Conservation (phyloP, 2,113 vertebrate species). For the Bubo blakistoni region DNA sequence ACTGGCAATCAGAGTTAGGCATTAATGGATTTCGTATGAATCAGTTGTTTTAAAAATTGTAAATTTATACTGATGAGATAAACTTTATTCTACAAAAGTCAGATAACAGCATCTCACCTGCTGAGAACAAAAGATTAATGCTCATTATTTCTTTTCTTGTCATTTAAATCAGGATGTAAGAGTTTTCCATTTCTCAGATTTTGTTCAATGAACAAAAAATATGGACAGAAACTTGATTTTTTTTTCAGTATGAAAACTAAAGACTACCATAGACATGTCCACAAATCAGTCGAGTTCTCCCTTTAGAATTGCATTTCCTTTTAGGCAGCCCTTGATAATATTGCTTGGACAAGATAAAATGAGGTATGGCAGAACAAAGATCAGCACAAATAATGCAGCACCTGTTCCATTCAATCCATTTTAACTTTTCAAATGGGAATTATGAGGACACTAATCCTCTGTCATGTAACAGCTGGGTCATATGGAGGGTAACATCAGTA, state of each 20-base stretch:
- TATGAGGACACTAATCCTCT: background rate
- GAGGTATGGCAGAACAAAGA: background rate
- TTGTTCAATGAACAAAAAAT: background rate
- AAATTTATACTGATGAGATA: slow-evolving; percentile 13
- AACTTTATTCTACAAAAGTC: background rate
- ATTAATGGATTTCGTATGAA: background rate
- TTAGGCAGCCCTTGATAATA: background rate
- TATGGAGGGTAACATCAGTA: background rate
- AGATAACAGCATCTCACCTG: background rate
- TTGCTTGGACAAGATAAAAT: background rate
- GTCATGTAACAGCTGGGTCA: background rate
- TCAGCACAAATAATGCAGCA: background rate
- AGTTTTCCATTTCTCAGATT: background rate
- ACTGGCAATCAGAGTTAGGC: background rate
- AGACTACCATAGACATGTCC: background rate
- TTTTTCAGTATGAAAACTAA: background rate
- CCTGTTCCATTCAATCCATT: background rate
- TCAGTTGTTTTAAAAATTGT: background rate
- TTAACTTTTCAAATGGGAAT: background rate
- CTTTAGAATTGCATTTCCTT: background rate
- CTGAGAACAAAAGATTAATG: background rate
- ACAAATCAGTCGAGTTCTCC: background rate
- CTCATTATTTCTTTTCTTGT: background rate
- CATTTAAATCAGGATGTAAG: background rate
- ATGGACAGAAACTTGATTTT: background rate